Conservation (phyloP, 2,888 invertebrate genomes). For the Phyllotreta cruciferae region DNA sequence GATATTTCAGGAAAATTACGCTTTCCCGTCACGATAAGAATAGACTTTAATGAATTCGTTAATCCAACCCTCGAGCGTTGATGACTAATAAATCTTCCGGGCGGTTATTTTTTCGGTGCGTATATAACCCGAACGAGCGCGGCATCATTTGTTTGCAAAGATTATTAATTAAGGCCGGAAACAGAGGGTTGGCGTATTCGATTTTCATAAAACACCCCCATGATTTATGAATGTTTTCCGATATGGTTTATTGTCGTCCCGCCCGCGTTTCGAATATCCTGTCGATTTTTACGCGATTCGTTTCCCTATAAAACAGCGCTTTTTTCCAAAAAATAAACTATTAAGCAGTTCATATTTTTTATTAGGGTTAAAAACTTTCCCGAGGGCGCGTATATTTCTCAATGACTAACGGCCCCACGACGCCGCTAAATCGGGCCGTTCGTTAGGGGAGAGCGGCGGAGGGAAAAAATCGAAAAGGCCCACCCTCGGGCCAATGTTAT, state of each 20-base stretch:
- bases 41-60: too few species aligned
- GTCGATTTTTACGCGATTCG: too few species aligned
- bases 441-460: neutral
- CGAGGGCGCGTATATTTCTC: constrained; percentile 4
- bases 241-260: neutral
- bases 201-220: constrained; percentile 21
- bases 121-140: constrained; percentile 8
- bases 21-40: too few species aligned
- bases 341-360: neutral
- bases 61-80: constrained; percentile 12
- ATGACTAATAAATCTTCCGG: constrained; percentile 14
- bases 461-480: neutral
- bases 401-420: constrained; percentile 7
- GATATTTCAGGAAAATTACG: too few species aligned
- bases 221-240: constrained; percentile 28
- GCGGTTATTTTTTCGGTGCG: neutral
- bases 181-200: constrained; percentile 12
- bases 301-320: too few species aligned
- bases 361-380: constrained; percentile 4
- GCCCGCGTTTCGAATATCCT: too few species aligned
- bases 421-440: constrained; percentile 1
- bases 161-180: constrained; percentile 22
- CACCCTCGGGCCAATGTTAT: constrained; percentile 17
- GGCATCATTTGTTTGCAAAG: constrained; percentile 20
- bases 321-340: neutral